These are phyloP conservation scores for Conus ventricosus DNA, from an alignment of 1,140 invertebrate genomes.

Conservation along the genomic window DNA sequence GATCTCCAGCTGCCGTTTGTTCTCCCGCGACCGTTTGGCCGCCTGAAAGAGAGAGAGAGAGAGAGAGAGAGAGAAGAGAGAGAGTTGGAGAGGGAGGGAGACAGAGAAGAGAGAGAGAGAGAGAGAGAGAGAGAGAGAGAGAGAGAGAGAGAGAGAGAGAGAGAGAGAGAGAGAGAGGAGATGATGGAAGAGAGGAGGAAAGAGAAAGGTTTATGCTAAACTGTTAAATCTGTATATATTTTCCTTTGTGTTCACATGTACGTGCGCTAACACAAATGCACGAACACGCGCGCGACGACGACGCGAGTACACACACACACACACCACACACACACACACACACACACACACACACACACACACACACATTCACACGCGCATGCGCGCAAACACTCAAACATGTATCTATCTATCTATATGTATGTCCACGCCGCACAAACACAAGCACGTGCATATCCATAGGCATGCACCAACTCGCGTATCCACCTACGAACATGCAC, in stretches of 20 bases:
- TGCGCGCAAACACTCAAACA: too few relatives aligned
- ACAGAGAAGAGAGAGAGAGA: too few relatives aligned
- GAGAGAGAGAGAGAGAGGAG: neutral
- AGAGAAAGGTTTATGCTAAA: too few relatives aligned
- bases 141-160: neutral
- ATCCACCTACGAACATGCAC: too few relatives aligned
- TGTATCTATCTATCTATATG: too few relatives aligned
- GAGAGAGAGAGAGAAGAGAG: neutral
- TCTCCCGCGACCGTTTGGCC: constrained; percentile 93
- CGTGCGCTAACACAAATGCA: neutral
- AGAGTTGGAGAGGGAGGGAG: too few relatives aligned
- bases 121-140: neutral
- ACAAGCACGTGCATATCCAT: too few relatives aligned
- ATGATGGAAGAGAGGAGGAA: too few relatives aligned
- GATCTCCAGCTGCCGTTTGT: constrained; percentile 81
- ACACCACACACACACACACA: neutral
- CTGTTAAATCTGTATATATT: too few relatives aligned
- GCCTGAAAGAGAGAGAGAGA: constrained; percentile 75
- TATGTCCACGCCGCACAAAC: too few relatives aligned
- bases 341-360: neutral
- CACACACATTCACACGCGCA: neutral
- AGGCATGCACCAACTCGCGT: too few relatives aligned
- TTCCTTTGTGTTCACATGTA: neutral
- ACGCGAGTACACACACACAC: neutral
- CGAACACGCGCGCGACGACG: neutral